These are phyloP conservation scores for Chrysochloris asiatica DNA, from an alignment of 2,113 vertebrate species.

Conservation along the genomic window DNA sequence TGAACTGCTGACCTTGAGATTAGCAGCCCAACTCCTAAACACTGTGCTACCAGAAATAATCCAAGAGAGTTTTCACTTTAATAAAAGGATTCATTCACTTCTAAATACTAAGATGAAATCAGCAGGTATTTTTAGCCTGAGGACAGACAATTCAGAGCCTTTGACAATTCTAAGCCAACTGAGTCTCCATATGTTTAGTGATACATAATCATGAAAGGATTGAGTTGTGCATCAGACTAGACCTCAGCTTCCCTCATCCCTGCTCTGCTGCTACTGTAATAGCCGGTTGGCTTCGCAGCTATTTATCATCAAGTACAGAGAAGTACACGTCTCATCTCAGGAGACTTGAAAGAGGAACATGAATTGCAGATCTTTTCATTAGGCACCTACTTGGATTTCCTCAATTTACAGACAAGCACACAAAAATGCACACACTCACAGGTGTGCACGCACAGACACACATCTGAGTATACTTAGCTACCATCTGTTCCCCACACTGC, in stretches of 20 bases:
- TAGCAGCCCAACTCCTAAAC: too few species aligned
- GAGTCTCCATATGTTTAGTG: neutral
- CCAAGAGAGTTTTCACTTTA: neutral
- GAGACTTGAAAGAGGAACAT: neutral
- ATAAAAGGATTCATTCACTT: neutral
- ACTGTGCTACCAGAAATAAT: neutral
- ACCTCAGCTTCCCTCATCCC: neutral
- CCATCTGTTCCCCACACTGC: neutral
- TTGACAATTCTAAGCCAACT: neutral
- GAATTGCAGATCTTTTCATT: neutral
- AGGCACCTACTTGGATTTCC: neutral
- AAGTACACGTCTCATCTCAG: neutral
- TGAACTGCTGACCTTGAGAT: too few species aligned
- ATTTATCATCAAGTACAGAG: neutral
- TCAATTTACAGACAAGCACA: neutral
- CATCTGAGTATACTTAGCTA: neutral
- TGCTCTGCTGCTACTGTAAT: neutral
- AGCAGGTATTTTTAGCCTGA: neutral
- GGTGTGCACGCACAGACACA: neutral
- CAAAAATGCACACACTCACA: too few species aligned
- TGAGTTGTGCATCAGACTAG: neutral
- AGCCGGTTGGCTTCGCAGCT: neutral
- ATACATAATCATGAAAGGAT: neutral
- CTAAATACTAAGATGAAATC: neutral
- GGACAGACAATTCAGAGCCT: neutral